phyloP scores from a whole-genome alignment of 1,140 invertebrate species.

The Mycetomoellerius zeteki region DNA sequence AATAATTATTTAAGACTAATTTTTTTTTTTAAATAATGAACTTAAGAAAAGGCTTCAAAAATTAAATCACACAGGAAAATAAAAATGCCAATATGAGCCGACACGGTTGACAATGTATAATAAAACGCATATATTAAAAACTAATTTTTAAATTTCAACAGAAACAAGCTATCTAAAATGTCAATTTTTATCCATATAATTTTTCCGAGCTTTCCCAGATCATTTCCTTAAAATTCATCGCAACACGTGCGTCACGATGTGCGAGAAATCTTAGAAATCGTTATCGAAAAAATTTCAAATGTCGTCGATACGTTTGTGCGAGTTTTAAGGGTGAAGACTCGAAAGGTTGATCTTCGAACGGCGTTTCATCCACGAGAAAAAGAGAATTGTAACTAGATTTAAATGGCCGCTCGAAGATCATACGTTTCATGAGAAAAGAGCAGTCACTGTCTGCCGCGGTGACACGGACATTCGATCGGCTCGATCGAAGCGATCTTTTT shows the following conservation, averaged over 20 bases:
- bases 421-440: constrained; percentile 32
- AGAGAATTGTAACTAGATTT: constrained; percentile 29
- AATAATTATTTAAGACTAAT: neutral
- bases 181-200: neutral
- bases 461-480: constrained; percentile 41
- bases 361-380: neutral
- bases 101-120: too few species aligned
- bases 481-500: constrained; percentile 64
- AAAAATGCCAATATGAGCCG: too few species aligned
- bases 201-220: neutral
- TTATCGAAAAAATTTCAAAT: neutral
- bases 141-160: too few species aligned
- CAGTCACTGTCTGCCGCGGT: neutral
- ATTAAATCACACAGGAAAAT: too few species aligned
- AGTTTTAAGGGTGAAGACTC: constrained; percentile 35
- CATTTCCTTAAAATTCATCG: neutral
- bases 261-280: neutral
- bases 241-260: neutral
- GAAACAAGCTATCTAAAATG: neutral
- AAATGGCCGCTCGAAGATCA: constrained; percentile 40
- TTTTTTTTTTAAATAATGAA: too few species aligned
- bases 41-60: too few species aligned
- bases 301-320: constrained; percentile 35
- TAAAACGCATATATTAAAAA: too few species aligned
- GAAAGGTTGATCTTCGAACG: constrained; percentile 48